Percentiles rank a stretch among this genome's conserved stretches.
Conservation (phyloP, 2,797 vertebrate species). For the Bucorvus abyssinicus region DNA sequence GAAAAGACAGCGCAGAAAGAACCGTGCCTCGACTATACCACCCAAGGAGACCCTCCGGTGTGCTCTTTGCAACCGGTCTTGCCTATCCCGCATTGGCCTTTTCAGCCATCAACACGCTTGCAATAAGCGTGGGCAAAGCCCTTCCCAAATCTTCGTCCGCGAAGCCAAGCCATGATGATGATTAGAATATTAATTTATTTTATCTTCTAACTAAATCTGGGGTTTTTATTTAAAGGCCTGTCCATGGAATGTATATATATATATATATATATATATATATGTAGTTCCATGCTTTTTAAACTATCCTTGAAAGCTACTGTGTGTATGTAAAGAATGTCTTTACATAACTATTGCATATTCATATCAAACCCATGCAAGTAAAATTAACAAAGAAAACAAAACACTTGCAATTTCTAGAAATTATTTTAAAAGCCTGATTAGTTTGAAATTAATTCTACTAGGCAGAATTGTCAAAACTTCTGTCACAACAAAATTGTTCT, state of each 20-base stretch:
- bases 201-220: neutral
- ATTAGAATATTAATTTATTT: neutral
- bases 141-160: no score
- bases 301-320: neutral
- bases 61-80: no score
- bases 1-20: no score
- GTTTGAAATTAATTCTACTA: neutral
- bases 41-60: no score
- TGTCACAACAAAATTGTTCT: neutral
- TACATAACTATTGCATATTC: neutral
- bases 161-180: no score
- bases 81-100: no score
- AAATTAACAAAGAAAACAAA: neutral
- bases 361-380: neutral
- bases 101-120: no score
- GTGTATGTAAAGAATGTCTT: neutral
- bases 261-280: no score
- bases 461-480: neutral
- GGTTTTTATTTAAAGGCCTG: neutral
- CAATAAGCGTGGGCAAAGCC: no score
- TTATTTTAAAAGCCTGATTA: neutral
- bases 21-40: no score
- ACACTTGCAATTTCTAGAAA: neutral
- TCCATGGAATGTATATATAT: no score
- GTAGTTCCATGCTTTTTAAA: neutral